Evolutionary conservation across 2,113 vertebrate genomes (phyloP).

Genomic region (Rattus rattus): DNA sequence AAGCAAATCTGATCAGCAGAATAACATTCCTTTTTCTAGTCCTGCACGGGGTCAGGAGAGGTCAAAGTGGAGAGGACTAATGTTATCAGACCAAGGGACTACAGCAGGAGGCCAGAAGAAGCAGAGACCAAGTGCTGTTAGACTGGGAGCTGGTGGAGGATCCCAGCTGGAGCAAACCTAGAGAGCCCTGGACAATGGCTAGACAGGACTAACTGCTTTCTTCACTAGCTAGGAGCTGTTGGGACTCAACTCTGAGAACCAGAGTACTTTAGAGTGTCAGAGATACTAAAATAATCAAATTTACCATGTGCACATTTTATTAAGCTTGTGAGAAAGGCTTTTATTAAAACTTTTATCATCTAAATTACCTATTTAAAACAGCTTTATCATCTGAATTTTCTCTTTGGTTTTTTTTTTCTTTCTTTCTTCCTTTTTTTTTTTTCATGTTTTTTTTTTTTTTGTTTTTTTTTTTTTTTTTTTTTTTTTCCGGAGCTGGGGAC

Average conservation of each 20-base stretch:
- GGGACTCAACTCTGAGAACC: neutral
- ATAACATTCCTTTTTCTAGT: neutral
- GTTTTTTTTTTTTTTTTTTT: too few species aligned
- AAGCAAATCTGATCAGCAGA: neutral
- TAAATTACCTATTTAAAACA: neutral
- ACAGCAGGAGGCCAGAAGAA: neutral
- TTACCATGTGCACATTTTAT: neutral
- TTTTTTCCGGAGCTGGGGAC: too few species aligned
- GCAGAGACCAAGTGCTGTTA: neutral
- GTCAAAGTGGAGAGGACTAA: neutral
- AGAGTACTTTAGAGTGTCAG: neutral
- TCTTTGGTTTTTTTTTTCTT: neutral
- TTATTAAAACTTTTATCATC: slow-evolving; percentile 12
- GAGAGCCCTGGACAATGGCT: neutral
- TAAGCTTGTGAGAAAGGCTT: slow-evolving; percentile 35
- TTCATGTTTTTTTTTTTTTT: neutral
- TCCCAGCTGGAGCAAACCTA: neutral
- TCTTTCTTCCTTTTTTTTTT: neutral
- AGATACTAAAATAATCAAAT: slow-evolving; percentile 39
- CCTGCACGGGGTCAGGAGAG: neutral
- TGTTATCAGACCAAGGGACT: neutral
- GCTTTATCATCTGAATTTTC: neutral
- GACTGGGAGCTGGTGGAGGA: neutral
- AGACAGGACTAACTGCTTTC: neutral
- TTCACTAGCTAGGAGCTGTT: neutral